Evolutionary conservation across 2,797 vertebrate genomes (phyloP).

Genomic region (Pempheris klunzingeri): DNA sequence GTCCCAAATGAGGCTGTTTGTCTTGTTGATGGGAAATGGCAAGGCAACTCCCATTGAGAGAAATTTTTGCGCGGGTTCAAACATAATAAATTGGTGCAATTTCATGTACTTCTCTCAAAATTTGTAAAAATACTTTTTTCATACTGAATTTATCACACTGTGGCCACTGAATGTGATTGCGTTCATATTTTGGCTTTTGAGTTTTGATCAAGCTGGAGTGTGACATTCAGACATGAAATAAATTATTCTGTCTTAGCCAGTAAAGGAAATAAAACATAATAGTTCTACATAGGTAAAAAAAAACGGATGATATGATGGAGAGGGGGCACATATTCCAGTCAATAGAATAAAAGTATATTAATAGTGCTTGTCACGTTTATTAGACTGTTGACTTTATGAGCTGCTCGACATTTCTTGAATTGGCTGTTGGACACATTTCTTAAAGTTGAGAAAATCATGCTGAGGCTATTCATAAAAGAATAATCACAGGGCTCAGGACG

Average conservation of each 20-base stretch:
- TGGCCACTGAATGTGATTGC: not conserved
- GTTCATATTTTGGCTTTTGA: slow-evolving; percentile 1
- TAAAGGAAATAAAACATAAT: not conserved
- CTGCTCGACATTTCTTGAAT: not conserved
- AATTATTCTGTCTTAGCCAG: not conserved
- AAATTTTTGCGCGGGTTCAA: not conserved
- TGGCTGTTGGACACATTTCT: not conserved
- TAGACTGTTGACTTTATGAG: not conserved
- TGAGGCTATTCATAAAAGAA: not conserved
- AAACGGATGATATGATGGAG: not conserved
- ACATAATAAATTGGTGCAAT: not conserved
- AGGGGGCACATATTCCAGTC: no score
- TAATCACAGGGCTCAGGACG: not conserved
- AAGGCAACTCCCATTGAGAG: not conserved
- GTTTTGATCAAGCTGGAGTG: not conserved
- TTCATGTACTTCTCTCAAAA: slow-evolving; percentile 3
- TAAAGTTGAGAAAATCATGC: not conserved
- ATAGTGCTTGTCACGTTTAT: not conserved
- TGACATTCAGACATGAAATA: not conserved
- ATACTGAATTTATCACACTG: not conserved
- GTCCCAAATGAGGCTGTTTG: not conserved
- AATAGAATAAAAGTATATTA: slow-evolving; percentile 7
- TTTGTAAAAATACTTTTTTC: not conserved
- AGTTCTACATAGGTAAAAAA: not conserved
- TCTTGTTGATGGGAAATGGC: not conserved